Percentiles rank a stretch among this genome's conserved stretches.
Evolutionary conservation across 2,113 vertebrate genomes (phyloP).

Genomic region (Pedionomus torquatus): DNA sequence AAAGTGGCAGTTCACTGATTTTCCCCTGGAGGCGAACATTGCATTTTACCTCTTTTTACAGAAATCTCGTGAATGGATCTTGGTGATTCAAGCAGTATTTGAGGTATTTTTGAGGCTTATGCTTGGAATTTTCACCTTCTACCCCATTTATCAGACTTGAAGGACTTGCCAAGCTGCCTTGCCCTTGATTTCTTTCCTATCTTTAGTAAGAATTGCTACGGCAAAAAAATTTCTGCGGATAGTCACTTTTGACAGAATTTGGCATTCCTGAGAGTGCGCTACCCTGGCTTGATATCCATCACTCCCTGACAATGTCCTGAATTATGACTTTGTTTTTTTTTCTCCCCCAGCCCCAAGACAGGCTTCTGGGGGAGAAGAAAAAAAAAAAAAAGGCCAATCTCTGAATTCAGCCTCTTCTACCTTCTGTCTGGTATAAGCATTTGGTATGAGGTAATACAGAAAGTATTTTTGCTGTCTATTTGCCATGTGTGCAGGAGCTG

Average conservation of each 20-base stretch:
- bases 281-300: background rate
- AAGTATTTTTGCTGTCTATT: background rate
- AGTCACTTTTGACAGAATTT: background rate
- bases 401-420: background rate
- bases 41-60: background rate
- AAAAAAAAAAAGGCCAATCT: background rate
- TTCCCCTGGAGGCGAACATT: rapidly evolving
- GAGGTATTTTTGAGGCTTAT: background rate
- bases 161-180: background rate
- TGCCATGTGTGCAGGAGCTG: background rate
- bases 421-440: background rate
- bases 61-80: background rate
- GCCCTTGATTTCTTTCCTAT: background rate
- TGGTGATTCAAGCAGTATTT: background rate
- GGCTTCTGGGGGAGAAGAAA: background rate
- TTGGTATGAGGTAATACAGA: background rate
- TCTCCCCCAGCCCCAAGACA: background rate
- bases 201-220: background rate
- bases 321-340: background rate
- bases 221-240: background rate
- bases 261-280: background rate
- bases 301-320: background rate
- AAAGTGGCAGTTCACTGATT: background rate
- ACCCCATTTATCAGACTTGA: background rate
- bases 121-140: background rate